These are phyloP conservation scores for Lontra canadensis DNA, from an alignment of 2,113 vertebrate species.

Conservation along the genomic window DNA sequence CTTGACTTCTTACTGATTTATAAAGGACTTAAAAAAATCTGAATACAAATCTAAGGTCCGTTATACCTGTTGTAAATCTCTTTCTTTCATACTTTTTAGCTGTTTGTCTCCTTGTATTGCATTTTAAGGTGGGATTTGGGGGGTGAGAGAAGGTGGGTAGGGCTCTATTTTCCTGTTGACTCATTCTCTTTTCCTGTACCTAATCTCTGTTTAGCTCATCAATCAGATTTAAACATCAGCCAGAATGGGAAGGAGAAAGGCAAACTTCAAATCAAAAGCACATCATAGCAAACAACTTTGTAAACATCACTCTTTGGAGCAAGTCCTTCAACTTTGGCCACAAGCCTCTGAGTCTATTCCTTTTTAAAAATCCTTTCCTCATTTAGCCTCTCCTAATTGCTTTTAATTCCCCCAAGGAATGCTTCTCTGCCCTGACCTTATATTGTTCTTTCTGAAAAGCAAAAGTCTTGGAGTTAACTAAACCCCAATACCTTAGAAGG, in stretches of 20 bases:
- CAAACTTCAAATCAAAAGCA: background rate
- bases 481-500: background rate
- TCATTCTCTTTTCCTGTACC: background rate
- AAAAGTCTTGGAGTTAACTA: background rate
- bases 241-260: background rate
- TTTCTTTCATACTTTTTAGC: background rate
- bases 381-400: background rate
- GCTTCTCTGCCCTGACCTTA: background rate
- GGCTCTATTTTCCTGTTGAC: background rate
- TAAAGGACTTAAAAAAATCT: background rate
- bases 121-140: background rate
- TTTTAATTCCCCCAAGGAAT: background rate
- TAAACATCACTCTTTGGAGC: background rate
- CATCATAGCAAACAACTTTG: background rate
- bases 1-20: background rate
- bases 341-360: background rate
- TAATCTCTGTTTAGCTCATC: slow-evolving; percentile 1
- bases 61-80: background rate
- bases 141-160: too few species aligned
- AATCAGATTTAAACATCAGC: slow-evolving; percentile 28
- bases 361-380: slow-evolving; percentile 12
- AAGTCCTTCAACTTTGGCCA: background rate
- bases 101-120: background rate
- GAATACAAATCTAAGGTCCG: background rate
- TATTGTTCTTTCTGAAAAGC: background rate